Evolutionary conservation across 2,888 invertebrate genomes (phyloP).

Genomic region (Protula sp.): DNA sequence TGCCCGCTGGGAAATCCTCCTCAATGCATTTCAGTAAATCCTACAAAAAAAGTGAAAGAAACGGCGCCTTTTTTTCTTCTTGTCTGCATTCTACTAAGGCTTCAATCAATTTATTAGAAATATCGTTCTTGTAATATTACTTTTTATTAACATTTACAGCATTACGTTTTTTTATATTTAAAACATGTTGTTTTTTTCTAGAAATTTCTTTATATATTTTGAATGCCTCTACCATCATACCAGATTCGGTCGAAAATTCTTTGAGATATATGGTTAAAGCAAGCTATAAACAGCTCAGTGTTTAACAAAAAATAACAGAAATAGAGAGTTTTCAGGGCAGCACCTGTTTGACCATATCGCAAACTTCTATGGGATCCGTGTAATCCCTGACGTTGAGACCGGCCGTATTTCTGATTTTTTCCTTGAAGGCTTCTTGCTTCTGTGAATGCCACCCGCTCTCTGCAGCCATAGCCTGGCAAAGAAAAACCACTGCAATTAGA

Average conservation of each 20-base stretch:
- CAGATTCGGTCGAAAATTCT: too few relatives aligned
- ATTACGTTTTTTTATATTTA: too few relatives aligned
- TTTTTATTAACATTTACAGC: too few relatives aligned
- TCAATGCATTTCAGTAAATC: slow-evolving; percentile 30
- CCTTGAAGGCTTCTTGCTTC: slow-evolving; percentile 19
- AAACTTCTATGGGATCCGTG: slow-evolving; percentile 23
- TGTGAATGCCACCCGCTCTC: slow-evolving; percentile 31
- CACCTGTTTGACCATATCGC: slow-evolving; percentile 32
- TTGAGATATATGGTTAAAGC: too few relatives aligned
- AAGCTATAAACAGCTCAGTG: too few relatives aligned
- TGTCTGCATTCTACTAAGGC: neutral
- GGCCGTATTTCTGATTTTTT: neutral
- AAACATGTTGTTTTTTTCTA: too few relatives aligned
- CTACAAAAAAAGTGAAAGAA: slow-evolving; percentile 14
- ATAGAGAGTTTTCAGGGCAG: too few relatives aligned
- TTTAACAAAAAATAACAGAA: too few relatives aligned
- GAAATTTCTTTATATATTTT: too few relatives aligned
- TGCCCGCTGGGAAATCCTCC: slow-evolving; percentile 34
- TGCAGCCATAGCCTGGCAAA: slow-evolving; percentile 3
- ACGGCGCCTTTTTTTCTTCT: neutral
- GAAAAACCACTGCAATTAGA: neutral
- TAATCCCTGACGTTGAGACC: slow-evolving; percentile 23
- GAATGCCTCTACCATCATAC: too few relatives aligned
- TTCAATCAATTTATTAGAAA: too few relatives aligned
- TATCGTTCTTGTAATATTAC: too few relatives aligned